These are phyloP conservation scores for Meloidogyne chitwoodi DNA, from an alignment of 1,140 invertebrate species.

Conservation along the genomic window DNA sequence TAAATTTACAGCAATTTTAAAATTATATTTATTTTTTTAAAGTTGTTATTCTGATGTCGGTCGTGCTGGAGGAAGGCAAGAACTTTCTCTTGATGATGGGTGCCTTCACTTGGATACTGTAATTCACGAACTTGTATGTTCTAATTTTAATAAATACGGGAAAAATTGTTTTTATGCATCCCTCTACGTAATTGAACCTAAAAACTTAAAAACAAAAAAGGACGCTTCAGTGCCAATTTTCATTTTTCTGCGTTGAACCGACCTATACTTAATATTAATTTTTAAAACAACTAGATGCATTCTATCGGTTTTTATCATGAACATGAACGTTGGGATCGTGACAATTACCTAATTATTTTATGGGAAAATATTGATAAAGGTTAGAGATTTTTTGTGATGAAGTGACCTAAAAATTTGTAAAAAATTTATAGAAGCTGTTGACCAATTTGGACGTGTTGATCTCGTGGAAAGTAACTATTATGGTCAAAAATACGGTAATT, in stretches of 20 bases:
- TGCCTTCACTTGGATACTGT: conserved; percentile 58
- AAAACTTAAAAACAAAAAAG: neutral
- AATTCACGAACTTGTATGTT: conserved; percentile 64
- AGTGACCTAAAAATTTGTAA: conserved; percentile 6
- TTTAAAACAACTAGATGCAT: conserved; percentile 65
- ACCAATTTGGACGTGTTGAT: conserved; percentile 62
- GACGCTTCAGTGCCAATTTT: neutral
- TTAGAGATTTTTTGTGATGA: neutral
- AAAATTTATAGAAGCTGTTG: conserved; percentile 46
- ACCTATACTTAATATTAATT: neutral
- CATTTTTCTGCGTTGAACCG: neutral
- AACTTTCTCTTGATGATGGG: conserved; percentile 57
- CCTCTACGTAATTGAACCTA: too few species aligned
- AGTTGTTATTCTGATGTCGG: conserved; percentile 60
- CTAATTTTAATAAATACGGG: neutral
- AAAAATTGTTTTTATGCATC: neutral
- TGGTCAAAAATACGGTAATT: conserved; percentile 47
- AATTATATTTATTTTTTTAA: conserved; percentile 6
- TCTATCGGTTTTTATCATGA: conserved; percentile 66
- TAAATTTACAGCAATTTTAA: neutral
- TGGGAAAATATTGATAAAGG: conserved; percentile 60
- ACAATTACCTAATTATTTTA: conserved; percentile 56
- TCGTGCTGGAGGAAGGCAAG: conserved; percentile 55
- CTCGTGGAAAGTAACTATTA: conserved; percentile 49
- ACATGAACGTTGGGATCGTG: conserved; percentile 65